Evolutionary conservation across 2,113 vertebrate genomes (phyloP).

Genomic region (Phyllostomus discolor): DNA sequence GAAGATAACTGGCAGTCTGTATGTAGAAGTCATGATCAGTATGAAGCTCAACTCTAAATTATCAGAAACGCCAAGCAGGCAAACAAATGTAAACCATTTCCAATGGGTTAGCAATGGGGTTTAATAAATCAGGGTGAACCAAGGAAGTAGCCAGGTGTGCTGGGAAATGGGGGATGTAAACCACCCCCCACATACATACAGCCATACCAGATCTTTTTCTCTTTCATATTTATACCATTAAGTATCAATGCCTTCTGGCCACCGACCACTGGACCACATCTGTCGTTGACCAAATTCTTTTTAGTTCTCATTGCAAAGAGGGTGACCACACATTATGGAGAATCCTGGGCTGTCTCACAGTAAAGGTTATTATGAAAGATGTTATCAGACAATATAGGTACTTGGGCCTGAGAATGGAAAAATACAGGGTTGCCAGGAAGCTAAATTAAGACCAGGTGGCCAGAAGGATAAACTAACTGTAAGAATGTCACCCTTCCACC

Average conservation of each 20-base stretch:
- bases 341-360: neutral
- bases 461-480: neutral
- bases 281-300: neutral
- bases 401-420: neutral
- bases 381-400: neutral
- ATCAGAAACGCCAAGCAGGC: neutral
- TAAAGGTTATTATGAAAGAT: neutral
- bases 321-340: neutral
- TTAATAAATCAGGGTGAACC: neutral
- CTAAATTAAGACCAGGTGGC: neutral
- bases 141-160: neutral
- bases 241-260: neutral
- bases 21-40: neutral
- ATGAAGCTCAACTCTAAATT: conserved; percentile 6
- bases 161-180: neutral
- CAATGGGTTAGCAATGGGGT: neutral
- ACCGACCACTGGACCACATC: neutral
- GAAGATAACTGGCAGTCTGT: neutral
- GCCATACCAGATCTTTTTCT: neutral
- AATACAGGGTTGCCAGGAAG: neutral
- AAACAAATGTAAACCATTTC: neutral
- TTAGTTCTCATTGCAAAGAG: neutral
- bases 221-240: neutral
- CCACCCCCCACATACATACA: neutral
- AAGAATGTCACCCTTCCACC: neutral